Evolutionary conservation across 2,888 invertebrate genomes (phyloP).

Genomic region (Machimus atricapillus): DNA sequence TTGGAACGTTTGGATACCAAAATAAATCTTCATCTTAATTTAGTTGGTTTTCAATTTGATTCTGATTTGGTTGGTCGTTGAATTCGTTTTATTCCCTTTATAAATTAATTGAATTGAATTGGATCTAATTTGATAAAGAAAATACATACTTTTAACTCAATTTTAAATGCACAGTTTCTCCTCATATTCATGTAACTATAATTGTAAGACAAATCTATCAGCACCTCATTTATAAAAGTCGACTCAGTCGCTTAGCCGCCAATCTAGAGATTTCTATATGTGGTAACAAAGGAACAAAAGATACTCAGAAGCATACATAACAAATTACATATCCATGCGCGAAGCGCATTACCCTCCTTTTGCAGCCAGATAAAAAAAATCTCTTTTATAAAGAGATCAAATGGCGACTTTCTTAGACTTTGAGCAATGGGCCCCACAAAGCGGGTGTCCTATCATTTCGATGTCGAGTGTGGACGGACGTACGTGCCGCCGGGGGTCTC

Average conservation of each 20-base stretch:
- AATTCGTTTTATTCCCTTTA: too few species aligned
- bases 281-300: neutral
- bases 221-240: neutral
- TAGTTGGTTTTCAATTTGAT: too few species aligned
- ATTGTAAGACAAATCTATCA: neutral
- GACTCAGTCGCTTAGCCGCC: neutral
- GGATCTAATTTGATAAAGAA: too few species aligned
- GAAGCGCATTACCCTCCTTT: neutral
- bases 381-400: neutral
- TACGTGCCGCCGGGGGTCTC: neutral
- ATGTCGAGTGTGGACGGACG: neutral
- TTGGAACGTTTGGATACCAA: too few species aligned
- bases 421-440: neutral
- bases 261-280: neutral
- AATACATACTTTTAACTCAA: too few species aligned
- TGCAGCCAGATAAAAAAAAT: neutral
- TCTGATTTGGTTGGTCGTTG: too few species aligned
- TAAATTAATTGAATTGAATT: too few species aligned
- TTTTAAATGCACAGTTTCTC: too few species aligned
- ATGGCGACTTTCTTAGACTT: neutral
- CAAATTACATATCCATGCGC: neutral
- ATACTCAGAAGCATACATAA: neutral
- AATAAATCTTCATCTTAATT: too few species aligned
- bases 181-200: neutral
- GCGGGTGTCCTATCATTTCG: neutral